phyloP scores from a whole-genome alignment of 2,888 invertebrate genomes.

The Hyles lineata region DNA sequence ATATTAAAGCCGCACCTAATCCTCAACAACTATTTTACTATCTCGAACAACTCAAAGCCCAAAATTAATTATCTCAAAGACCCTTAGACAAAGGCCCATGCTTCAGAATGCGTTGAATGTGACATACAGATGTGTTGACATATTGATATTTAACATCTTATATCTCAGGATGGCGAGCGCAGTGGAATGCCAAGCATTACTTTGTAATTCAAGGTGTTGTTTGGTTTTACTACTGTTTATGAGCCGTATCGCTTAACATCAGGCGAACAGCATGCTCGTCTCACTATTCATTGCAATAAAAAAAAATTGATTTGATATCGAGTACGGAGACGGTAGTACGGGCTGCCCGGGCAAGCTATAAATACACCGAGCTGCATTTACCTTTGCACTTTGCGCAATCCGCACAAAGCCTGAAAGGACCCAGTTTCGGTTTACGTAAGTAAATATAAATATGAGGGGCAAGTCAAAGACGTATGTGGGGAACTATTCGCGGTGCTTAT shows the following conservation, averaged over 20 bases:
- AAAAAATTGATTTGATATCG: constrained; percentile 30
- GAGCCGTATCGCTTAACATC: no score
- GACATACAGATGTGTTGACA: no score
- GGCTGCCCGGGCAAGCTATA: constrained; percentile 59
- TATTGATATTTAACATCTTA: no score
- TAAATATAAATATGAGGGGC: constrained; percentile 9
- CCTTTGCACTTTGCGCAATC: constrained; percentile 65
- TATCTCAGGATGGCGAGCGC: no score
- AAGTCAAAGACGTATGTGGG: not conserved
- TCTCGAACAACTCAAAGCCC: not conserved
- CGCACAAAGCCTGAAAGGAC: constrained; percentile 16
- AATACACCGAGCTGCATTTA: constrained; percentile 67
- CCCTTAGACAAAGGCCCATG: not conserved
- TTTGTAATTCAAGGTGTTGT: no score
- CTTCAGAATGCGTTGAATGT: constrained; percentile 27
- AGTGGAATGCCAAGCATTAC: no score
- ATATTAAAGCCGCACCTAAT: no score
- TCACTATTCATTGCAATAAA: no score
- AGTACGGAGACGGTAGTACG: constrained; percentile 40
- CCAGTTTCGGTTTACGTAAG: constrained; percentile 12
- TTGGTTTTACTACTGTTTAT: no score
- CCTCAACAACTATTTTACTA: not conserved
- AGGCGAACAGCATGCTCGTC: no score
- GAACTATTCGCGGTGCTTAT: not conserved
- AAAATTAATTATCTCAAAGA: constrained; percentile 6